Conservation (phyloP, 2,888 invertebrate genomes). For the Cephus runcator region DNA sequence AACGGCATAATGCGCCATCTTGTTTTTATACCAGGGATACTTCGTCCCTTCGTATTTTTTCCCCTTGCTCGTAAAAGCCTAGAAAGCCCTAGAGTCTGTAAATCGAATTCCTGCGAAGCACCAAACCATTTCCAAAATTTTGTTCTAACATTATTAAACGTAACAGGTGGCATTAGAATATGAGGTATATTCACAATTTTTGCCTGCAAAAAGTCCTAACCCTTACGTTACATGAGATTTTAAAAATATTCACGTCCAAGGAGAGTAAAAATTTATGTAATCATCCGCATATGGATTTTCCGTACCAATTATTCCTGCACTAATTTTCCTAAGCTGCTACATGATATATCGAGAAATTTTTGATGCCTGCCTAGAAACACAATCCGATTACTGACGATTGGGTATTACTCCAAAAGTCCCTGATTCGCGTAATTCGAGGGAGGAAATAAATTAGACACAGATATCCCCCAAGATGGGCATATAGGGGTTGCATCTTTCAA, state of each 20-base stretch:
- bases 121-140: neutral
- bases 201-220: neutral
- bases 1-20: constrained; percentile 17
- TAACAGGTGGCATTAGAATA: neutral
- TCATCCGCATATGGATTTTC: neutral
- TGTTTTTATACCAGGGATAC: constrained; percentile 11
- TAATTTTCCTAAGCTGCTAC: neutral
- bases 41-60: constrained; percentile 9
- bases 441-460: neutral
- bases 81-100: neutral
- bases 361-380: neutral
- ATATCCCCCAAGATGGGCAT: neutral
- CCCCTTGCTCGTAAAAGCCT: neutral
- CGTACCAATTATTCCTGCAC: neutral
- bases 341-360: neutral
- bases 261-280: neutral
- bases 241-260: neutral
- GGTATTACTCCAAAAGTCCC: neutral
- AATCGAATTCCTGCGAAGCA: neutral
- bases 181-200: neutral
- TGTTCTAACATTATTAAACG: neutral
- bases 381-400: neutral
- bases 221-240: neutral
- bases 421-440: neutral
- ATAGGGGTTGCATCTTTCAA: neutral